phyloP scores from a whole-genome alignment of 2,888 invertebrate species.

The Drosophila nr. perissopoda region DNA sequence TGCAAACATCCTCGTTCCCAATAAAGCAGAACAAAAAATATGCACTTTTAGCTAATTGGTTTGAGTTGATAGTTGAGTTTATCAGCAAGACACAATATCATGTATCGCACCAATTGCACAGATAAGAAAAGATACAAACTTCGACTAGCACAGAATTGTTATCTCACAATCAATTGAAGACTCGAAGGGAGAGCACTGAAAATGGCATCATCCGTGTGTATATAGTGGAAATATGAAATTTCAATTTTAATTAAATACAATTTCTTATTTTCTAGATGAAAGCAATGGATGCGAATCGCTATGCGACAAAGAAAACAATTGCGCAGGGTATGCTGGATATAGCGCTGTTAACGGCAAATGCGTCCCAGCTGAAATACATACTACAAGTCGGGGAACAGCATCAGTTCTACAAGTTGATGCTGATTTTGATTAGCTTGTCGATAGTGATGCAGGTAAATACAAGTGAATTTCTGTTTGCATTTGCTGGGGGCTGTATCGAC shows the following conservation, averaged over 20 bases:
- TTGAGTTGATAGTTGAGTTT: conserved; percentile 32
- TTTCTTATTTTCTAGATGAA: conserved; percentile 86
- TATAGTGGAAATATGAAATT: not conserved
- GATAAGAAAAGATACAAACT: conserved; percentile 50
- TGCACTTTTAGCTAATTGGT: conserved; percentile 46
- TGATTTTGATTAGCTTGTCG: conserved; percentile 92
- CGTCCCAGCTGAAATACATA: conserved; percentile 94
- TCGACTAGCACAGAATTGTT: conserved; percentile 5
- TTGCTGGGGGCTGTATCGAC: conserved; percentile 44
- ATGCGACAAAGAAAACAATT: conserved; percentile 96
- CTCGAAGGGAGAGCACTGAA: not conserved
- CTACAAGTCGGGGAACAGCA: conserved; percentile 93
- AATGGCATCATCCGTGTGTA: conserved; percentile 46
- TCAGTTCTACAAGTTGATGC: conserved; percentile 93
- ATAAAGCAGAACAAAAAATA: conserved; percentile 16
- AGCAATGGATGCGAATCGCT: conserved; percentile 92
- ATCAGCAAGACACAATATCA: conserved; percentile 47
- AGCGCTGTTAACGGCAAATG: conserved; percentile 94
- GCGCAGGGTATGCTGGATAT: conserved; percentile 96
- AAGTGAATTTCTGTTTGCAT: not conserved
- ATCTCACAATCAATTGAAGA: conserved; percentile 12
- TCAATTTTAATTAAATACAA: not conserved
- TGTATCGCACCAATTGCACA: conserved; percentile 20
- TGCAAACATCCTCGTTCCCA: conserved; percentile 53
- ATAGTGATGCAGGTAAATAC: conserved; percentile 92